Base-by-base conservation (phyloP, 2,888 invertebrate genomes). In the Pheosia tremula region DNA sequence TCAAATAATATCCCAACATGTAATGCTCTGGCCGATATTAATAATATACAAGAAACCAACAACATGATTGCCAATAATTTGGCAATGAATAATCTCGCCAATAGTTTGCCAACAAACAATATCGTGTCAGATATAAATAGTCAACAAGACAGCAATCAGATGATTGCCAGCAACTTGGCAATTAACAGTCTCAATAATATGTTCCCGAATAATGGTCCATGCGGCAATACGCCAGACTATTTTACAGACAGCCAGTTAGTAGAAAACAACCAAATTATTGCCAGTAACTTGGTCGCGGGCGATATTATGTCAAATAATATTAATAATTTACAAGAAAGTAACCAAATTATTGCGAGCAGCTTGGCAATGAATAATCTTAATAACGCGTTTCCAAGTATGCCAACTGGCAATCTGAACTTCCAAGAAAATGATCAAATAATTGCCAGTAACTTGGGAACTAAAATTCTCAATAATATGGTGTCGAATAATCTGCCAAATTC, bases 1-100 rank as follows among this genome's bases (percentile, higher is more conserved):
- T 50, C 58, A 36, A 61, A 50, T 49, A 56, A 57, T 58, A 5
- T 63, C 1, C 56, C 61, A 52, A 8, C 10, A 8, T 3, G 13
- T 53, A 60, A 38, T 36, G 62, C 66, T 54, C 50, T 63, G 6
- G 58, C 59, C 38, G 60, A 62, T 53, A 3, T n/a, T 7, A 72
- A 63, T 45, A 69, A 63, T n/a, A 65, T 60, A 41, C 45, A 59
- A 62, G 50, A 75, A 59, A 49, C 64, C 68, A 56, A 11, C 64
- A 41, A 45, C 56, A n/a, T 55, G 0, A 4, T 39, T 39, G 55
- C 55, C 11, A 55, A 13, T 55, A 55, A 55, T 39, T 39, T 55
- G 55, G 55, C 55, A 55, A 38, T 9, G 11, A 55, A 55, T 13
- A 4, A 10, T 55, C 39, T 62, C 24, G 1, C 24, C 1, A 69